phyloP scores from a whole-genome alignment of 2,797 vertebrate genomes.

The Hydrocynus forskahlii region DNA sequence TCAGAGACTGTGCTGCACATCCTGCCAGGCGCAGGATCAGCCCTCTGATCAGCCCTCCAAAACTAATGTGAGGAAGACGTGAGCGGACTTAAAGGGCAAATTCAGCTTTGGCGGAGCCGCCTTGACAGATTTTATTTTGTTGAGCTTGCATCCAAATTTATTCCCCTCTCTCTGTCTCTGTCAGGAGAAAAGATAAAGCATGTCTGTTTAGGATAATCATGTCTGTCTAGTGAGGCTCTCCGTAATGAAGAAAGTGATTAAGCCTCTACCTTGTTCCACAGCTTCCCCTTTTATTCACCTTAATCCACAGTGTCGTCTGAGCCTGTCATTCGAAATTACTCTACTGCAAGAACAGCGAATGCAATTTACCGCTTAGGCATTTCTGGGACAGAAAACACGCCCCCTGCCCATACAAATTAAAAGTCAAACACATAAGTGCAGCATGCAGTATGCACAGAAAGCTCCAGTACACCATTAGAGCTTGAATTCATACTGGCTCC shows the following conservation, averaged over 20 bases:
- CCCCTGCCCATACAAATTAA: neutral
- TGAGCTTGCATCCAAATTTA: slow-evolving; percentile 12
- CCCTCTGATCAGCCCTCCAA: slow-evolving; percentile 7
- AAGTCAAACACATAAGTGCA: neutral
- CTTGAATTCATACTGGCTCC: neutral
- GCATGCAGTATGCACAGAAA: too few relatives aligned
- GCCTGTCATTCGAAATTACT: slow-evolving; percentile 5
- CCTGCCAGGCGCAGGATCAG: neutral
- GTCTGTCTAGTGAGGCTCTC: neutral
- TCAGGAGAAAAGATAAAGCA: slow-evolving; percentile 6
- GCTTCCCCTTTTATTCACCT: slow-evolving; percentile 4
- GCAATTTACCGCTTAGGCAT: neutral
- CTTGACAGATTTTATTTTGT: slow-evolving; percentile 25
- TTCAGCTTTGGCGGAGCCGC: slow-evolving; percentile 10
- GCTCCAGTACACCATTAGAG: too few relatives aligned
- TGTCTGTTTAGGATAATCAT: slow-evolving; percentile 14
- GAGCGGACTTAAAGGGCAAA: slow-evolving; percentile 1
- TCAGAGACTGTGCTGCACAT: slow-evolving; percentile 1
- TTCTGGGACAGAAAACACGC: neutral
- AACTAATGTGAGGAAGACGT: slow-evolving; percentile 21
- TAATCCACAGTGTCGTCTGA: slow-evolving; percentile 22
- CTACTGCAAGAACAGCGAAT: neutral
- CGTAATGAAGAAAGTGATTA: slow-evolving; percentile 22
- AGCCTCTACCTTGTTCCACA: slow-evolving; percentile 8
- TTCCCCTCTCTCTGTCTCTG: neutral